A percentile compares a stretch with the other conserved stretches of the same genome.
phyloP scores from a whole-genome alignment of 2,888 invertebrate species.

The Tiliacea aurago region DNA sequence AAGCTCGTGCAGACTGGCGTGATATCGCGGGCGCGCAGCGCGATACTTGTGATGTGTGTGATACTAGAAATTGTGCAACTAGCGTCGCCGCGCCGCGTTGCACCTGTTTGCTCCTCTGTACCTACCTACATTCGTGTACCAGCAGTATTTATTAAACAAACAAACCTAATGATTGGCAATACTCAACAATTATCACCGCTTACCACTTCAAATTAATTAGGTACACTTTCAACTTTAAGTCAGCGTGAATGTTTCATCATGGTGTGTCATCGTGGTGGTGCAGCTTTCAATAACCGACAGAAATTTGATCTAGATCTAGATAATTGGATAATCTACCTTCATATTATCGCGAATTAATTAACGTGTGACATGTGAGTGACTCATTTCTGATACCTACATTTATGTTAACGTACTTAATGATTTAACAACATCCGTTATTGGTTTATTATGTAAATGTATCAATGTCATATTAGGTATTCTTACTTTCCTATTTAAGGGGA shows the following conservation, averaged over 20 bases:
- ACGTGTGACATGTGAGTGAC: no score
- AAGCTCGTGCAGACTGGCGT: no score
- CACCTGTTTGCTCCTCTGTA: background rate
- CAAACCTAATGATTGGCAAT: background rate
- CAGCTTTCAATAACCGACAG: background rate
- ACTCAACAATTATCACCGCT: conserved; percentile 3
- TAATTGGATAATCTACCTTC: background rate
- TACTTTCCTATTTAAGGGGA: background rate
- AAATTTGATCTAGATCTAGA: background rate
- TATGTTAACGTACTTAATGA: background rate
- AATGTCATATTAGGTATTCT: conserved; percentile 10
- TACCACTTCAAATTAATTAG: conserved; percentile 6
- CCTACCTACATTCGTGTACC: no score
- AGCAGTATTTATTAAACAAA: background rate
- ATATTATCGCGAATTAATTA: background rate
- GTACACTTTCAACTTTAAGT: conserved; percentile 20
- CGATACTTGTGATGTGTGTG: no score
- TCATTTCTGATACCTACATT: background rate
- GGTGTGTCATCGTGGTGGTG: background rate
- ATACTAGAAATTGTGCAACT: no score
- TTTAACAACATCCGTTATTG: conserved; percentile 6
- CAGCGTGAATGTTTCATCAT: background rate
- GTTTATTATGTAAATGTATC: conserved; percentile 17
- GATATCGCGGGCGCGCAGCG: no score
- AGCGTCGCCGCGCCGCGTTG: no score